A percentile compares a stretch with the other conserved stretches of the same genome.
phyloP scores from a whole-genome alignment of 2,888 invertebrate species.

The Apamea sordens region DNA sequence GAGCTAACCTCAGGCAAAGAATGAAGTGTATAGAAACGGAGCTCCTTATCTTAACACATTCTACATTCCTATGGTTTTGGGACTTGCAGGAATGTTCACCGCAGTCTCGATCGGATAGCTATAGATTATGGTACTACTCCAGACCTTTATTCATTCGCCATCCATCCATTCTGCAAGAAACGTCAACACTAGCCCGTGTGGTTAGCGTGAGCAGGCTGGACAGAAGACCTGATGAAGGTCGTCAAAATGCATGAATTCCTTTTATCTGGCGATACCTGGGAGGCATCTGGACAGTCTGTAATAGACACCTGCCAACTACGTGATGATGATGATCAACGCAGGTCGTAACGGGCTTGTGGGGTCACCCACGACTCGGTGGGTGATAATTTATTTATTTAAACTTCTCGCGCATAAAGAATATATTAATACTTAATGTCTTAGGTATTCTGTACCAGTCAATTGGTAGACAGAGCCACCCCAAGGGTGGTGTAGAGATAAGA shows the following conservation, averaged over 20 bases:
- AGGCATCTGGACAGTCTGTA: background rate
- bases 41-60: background rate
- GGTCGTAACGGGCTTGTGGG: too few relatives aligned
- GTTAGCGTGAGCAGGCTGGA: too few relatives aligned
- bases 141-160: background rate
- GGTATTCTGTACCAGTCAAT: background rate
- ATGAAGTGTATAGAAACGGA: background rate
- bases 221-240: background rate
- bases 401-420: background rate
- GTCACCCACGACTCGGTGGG: background rate
- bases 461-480: background rate
- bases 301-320: background rate
- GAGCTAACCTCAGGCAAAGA: slow-evolving; percentile 34
- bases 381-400: background rate
- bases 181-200: too few relatives aligned
- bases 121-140: background rate
- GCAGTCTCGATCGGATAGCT: background rate
- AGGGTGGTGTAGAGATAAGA: background rate
- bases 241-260: background rate
- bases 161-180: background rate
- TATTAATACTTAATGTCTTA: background rate
- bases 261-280: background rate
- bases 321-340: background rate
- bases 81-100: background rate
- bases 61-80: background rate